Percentiles rank a stretch among this genome's conserved stretches.
Conservation (phyloP, 2,797 vertebrate species). For the Myiotriccus ornatus region DNA sequence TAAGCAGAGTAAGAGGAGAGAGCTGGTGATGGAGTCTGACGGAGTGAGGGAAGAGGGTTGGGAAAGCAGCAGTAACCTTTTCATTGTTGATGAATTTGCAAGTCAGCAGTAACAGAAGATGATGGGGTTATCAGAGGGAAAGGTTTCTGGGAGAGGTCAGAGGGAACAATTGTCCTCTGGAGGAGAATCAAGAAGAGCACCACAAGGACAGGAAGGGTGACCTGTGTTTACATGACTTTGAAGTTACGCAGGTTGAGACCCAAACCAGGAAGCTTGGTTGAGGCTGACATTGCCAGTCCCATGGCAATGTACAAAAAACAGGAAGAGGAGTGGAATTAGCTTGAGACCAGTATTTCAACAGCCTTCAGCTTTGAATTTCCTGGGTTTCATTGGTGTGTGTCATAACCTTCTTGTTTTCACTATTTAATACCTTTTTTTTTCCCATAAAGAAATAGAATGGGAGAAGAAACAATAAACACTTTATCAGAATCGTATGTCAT, state of each 20-base stretch:
- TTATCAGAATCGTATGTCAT: neutral
- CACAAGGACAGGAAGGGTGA: neutral
- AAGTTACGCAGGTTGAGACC: neutral
- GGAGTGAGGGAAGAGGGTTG: neutral
- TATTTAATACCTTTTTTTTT: neutral
- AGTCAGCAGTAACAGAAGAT: neutral
- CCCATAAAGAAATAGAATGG: neutral
- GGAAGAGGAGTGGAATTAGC: neutral
- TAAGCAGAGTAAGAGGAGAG: neutral
- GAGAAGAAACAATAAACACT: neutral
- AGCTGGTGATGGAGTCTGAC: neutral
- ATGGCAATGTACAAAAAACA: neutral
- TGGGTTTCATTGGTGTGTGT: neutral
- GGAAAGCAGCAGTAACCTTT: neutral
- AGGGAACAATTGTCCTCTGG: neutral
- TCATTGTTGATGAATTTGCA: neutral
- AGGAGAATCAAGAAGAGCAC: neutral
- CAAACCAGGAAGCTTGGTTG: neutral
- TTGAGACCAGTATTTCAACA: slow-evolving; percentile 2
- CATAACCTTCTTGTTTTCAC: neutral
- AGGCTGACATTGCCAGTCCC: neutral
- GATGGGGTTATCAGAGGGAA: neutral
- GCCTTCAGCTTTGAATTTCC: slow-evolving; percentile 11
- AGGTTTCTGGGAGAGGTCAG: neutral
- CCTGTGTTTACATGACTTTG: neutral